phyloP scores from a whole-genome alignment of 2,888 invertebrate species.

The Ashinkailepas kermadecensis region DNA sequence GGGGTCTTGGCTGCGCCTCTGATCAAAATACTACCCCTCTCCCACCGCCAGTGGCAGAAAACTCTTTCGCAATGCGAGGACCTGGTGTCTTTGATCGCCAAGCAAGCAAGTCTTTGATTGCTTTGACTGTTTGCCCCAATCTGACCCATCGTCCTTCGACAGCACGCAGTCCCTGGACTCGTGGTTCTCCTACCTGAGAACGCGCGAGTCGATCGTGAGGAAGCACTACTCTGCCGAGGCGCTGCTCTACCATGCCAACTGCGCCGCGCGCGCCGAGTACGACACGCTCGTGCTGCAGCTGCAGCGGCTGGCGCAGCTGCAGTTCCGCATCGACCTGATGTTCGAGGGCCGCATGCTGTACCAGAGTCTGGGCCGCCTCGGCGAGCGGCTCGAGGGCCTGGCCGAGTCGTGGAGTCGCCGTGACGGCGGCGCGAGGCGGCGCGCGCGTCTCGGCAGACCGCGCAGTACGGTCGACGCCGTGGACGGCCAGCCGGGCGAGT shows the following conservation, averaged over 20 bases:
- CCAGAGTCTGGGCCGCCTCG: constrained; percentile 63
- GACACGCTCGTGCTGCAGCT: constrained; percentile 68
- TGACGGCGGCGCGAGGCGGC: constrained; percentile 30
- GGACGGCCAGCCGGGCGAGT: constrained; percentile 50
- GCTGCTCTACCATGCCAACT: constrained; percentile 57
- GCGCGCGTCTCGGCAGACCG: constrained; percentile 33
- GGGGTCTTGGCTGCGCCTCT: too few relatives aligned
- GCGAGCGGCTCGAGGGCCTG: constrained; percentile 37
- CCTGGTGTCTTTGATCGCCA: too few relatives aligned
- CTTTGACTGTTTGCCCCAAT: too few relatives aligned
- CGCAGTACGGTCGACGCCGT: constrained; percentile 33
- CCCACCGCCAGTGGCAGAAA: too few relatives aligned
- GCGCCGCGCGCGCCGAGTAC: constrained; percentile 52
- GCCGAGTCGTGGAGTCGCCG: constrained; percentile 33
- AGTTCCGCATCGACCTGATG: constrained; percentile 71
- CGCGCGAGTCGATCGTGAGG: constrained; percentile 68
- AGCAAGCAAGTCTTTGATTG: too few relatives aligned
- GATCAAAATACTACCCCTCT: too few relatives aligned
- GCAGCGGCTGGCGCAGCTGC: constrained; percentile 68
- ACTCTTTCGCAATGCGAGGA: too few relatives aligned
- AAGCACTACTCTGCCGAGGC: constrained; percentile 72
- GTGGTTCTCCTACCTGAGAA: constrained; percentile 78
- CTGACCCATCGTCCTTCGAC: constrained; percentile 35
- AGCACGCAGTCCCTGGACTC: constrained; percentile 80
- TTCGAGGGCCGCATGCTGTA: constrained; percentile 70